Evolutionary conservation across 2,797 vertebrate genomes (phyloP), one percentile per base, ranked within the genome.

Genomic region (Halcyon chelicuti): DNA sequence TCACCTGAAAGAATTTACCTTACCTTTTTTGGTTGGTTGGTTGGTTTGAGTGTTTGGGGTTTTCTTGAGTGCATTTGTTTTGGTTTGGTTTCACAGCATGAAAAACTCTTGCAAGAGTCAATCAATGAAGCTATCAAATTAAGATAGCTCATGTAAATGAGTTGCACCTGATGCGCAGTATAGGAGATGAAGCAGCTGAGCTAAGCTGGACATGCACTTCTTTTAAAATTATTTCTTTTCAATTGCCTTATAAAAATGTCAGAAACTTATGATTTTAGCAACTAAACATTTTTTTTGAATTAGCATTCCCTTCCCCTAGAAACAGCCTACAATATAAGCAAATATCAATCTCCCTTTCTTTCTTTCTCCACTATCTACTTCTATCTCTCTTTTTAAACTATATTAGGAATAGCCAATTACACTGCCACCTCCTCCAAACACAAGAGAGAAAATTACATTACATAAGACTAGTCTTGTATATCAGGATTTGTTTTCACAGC

Each of bases 61-160:
- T 9, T 60, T 22, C 31, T 57, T 33, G 31, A 21, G 13, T 28
- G n/a, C 1, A 0, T 0, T 9, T 54, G 22, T 7, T 61, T 72
- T 37, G 5, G 7, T 47, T 9, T 23, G 47, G n/a, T 51, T 37
- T 88, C 37, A 44, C 6, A 77, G 49, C 14, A 44, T 7, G 71
- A 71, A 90, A 92, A 31, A 31, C 14, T 54, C 18, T 74, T 18
- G 17, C 16, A 79, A 71, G 26, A 5, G 17, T 83, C 37, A 49
- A 49, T 49, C 47, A 49, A 26, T 49, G 47, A 49, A 25, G 25
- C 25, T 49, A 49, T 49, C 47, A 49, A 55, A 44, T 62, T 46
- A 74, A 71, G 9, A 14, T 31, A 71, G 28, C 10, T 63, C 14
- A 49, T 44, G 10, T 40, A 82, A 88, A 61, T 0, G 1, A 63